Conservation (phyloP, 2,888 invertebrate genomes). For the Tiliacea citrago region DNA sequence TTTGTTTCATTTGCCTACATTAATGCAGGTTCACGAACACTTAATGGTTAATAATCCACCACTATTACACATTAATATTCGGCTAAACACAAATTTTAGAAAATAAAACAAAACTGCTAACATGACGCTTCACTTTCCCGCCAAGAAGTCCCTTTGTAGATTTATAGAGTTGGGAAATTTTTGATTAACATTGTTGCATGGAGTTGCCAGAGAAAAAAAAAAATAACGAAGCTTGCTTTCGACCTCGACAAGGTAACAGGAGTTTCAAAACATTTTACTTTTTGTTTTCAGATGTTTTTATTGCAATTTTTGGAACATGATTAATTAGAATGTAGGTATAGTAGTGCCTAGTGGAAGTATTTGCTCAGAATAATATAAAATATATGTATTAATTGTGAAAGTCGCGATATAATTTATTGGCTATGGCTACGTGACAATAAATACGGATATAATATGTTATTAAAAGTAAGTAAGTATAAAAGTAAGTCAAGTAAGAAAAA, state of each 20-base stretch:
- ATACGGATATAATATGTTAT: neutral
- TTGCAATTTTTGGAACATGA: neutral
- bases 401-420: neutral
- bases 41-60: too few relatives aligned
- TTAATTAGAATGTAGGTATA: neutral
- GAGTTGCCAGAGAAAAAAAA: slow-evolving; percentile 12
- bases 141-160: too few relatives aligned
- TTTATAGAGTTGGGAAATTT: neutral
- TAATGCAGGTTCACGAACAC: too few relatives aligned
- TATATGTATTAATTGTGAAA: neutral
- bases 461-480: neutral
- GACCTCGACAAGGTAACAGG: neutral
- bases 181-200: slow-evolving; percentile 39
- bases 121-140: too few relatives aligned
- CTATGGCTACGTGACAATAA: neutral
- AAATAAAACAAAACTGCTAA: too few relatives aligned
- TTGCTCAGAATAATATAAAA: neutral
- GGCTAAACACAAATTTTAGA: too few relatives aligned
- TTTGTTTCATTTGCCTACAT: too few relatives aligned
- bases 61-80: too few relatives aligned
- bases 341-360: neutral
- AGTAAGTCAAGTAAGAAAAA: too few relatives aligned
- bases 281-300: slow-evolving; percentile 14
- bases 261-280: slow-evolving; percentile 17
- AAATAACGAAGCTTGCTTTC: slow-evolving; percentile 14